Percentiles rank a stretch among this genome's conserved stretches.
phyloP scores from a whole-genome alignment of 1,140 invertebrate genomes.

The Drosophila ercepeae region DNA sequence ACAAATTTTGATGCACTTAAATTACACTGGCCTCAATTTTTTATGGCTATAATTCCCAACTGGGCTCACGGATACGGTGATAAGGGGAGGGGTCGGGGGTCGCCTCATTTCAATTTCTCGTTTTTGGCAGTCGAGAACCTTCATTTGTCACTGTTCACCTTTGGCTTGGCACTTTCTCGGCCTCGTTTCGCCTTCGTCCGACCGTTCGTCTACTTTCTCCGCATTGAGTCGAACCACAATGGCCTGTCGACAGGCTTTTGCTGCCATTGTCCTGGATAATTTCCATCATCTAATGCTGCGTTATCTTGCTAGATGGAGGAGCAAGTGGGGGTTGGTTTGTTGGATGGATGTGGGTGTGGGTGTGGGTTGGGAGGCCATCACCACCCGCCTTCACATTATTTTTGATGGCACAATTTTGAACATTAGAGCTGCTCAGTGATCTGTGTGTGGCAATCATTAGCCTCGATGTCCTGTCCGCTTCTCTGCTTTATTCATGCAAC shows the following conservation, averaged over 20 bases:
- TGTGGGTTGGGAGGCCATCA: background rate
- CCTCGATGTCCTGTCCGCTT: conserved; percentile 34
- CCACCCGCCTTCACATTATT: conserved; percentile 58
- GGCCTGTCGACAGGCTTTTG: conserved; percentile 26
- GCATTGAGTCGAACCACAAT: conserved; percentile 26
- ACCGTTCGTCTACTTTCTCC: no score
- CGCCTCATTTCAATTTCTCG: conserved; percentile 22
- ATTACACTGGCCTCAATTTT: conserved; percentile 12
- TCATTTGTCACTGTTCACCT: conserved; percentile 49
- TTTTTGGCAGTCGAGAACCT: conserved; percentile 9
- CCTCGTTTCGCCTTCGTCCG: no score
- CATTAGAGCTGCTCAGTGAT: conserved; percentile 68
- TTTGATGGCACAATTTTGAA: conserved; percentile 79
- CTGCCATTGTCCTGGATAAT: conserved; percentile 43
- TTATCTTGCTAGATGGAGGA: conserved; percentile 26
- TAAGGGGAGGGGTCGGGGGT: background rate
- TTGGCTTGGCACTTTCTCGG: conserved; percentile 2
- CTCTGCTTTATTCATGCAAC: conserved; percentile 70
- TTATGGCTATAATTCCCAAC: conserved; percentile 17
- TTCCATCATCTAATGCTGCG: conserved; percentile 51
- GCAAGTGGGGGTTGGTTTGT: background rate
- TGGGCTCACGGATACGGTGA: background rate
- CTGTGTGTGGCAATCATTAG: conserved; percentile 76
- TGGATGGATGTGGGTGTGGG: background rate
- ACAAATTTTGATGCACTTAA: background rate